Base-by-base conservation (phyloP, 2,888 invertebrate species). In the Drosophila neotestacea region DNA sequence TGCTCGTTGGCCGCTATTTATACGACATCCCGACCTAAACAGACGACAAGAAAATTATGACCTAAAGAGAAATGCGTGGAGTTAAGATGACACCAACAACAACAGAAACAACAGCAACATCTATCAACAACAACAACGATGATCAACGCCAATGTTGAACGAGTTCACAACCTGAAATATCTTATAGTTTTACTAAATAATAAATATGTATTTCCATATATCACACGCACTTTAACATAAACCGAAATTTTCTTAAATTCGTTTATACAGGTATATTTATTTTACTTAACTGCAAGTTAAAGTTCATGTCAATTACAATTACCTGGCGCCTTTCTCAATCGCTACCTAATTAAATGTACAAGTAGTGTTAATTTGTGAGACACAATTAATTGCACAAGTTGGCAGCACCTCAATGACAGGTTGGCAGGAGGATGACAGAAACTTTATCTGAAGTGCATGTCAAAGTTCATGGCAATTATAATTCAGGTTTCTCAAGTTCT, bases 1-100 rank as follows among this genome's bases (percentile, higher is more conserved):
- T 27, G 72, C 55, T 50, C 44, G 42, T 36, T 42, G 63, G 44
- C 79, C 58, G 54, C 84, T 82, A 82, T 82, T 77, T 82, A 85
- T 82, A 82, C 56, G 48, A 51, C 58, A 54, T 72, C 60, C 32
- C 46, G 58, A 51, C 13, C 22, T 48, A 51, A 52, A 28, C 39
- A 58, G 52, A 59, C 32, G 56, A 44, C 47, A 9, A 55, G 13
- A 64, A 50, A 64, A 59, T 47, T 44, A 59, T 42, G 46, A 60
- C 42, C 64, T 30, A 55, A 69, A 76, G 73, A 69, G 76, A 76
- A 68, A 77, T 76, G 76, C 34, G 28, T 44, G 7, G 36, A 51
- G 6, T 16, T 10, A 44, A 46, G 38, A 51, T 46, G 56, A 44
- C 46, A n/a, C 44, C 46, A 56, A 52, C 56, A 69, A 11, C 63